Base-by-base conservation (phyloP, 35 echinoderm and acorn worm genomes). In the Heliocidaris tuberculata region DNA sequence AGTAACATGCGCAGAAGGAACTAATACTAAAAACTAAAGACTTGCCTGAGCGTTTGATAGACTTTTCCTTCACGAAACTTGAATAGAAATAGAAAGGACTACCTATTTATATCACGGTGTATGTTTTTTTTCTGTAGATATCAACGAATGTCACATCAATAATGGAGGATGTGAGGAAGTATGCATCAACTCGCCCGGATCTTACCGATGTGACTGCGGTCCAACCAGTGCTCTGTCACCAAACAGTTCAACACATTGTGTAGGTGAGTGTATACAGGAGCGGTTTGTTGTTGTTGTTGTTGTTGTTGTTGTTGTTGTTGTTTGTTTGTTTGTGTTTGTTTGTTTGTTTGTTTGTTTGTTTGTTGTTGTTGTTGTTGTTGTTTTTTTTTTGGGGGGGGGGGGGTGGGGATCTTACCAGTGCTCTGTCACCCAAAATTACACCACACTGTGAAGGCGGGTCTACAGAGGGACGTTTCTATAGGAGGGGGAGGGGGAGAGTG, bases 81-180 rank as follows among this genome's bases (percentile, higher is more conserved):
- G 7, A 78, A n/a, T 71, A 27, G 27, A 78, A 78, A 19, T n/a
- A 78, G 27, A 78, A 78, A 27, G 17, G 27, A 27, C 2, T 8
- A 78, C 27, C 27, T n/a, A 5, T 78, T n/a, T 78, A 42, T 78
- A n/a, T 7, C 6, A 27, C 27, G 17, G 21, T 78, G 8, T 78
- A 71, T n/a, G 6, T 78, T 78, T 78, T 78, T 78, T 78, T 78
- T 78, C 27, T 78, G 47, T 95, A 98, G 97, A 98, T 90, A 94
- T 95, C 30, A 89, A 98, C 56, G 97, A 98, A 71, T 98, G 97
- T 93, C 88, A 93, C 7, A 71, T 94, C 30, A 35, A 95, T 16
- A 93, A 97, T 93, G 95, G 94, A 24, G 96, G 93, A 31, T 98
- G 97, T 95, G 88, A 97, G 52, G 96, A 98, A 48, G 52, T 95